Base-by-base conservation (phyloP, 2,888 invertebrate species). In the Drosophila merina region DNA sequence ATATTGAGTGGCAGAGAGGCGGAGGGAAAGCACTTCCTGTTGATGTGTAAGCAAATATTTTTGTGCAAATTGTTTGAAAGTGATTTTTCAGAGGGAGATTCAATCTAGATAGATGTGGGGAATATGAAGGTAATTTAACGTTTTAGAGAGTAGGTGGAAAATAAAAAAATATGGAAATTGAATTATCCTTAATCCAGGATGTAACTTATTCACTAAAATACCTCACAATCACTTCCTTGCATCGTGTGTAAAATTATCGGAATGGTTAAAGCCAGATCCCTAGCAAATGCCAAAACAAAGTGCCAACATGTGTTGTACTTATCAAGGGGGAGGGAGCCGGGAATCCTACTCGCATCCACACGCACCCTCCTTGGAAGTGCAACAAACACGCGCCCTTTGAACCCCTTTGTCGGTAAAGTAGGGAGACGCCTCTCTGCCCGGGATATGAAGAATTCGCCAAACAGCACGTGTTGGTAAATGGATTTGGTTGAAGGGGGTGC, bases 271-370 rank as follows among this genome's bases (percentile, higher is more conserved):
- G 67, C 67, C 48, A 77, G 63, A 69, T 79, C 66, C 56, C 47
- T 54, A 68, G 74, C 79, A 83, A 86, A 88, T 82, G 75, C 80
- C 77, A 63, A 55, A 73, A 79, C 88, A 82, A 88, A 88, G 86
- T 82, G 86, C 73, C 77, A 83, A 88, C 82, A 88, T 82, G 80
- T 82, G 82, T 82, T 83, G 88, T 86, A 88, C 88, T 86, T 88
- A 88, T 74, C 85, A 59, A 47, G 50, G 48, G 47, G 20, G 20
- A 20, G 20, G 20, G 20, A 20, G 20, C 20, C 1, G 20, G 59
- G 38, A 31, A 38, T 45, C 50, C 44, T 14, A 44, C 20, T 54
- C 55, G 9, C 8, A 33, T 45, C 48, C 36, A 9, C 54, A 44
- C 66, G 6, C 36, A 36, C 59, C 56, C 30, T 57, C 25, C 26